Evolutionary conservation across 2,113 vertebrate species (phyloP).

Genomic region (Odontophorus gujanensis): DNA sequence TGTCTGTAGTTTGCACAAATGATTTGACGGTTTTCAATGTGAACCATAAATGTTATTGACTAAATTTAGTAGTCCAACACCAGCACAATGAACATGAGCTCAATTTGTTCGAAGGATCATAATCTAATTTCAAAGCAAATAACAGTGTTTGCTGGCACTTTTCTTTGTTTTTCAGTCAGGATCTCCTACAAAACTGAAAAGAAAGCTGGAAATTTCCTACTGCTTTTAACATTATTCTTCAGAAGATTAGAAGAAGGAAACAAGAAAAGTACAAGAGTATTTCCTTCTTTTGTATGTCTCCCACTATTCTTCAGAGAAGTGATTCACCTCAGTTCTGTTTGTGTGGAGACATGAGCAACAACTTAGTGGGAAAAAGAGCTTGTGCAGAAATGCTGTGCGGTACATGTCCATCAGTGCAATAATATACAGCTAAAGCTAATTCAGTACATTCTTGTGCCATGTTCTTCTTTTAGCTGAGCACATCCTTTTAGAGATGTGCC

Average conservation of each 20-base stretch:
- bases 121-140: not conserved
- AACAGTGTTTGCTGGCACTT: not conserved
- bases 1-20: not conserved
- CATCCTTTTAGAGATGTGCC: not conserved
- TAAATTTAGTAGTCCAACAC: not conserved
- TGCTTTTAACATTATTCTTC: not conserved
- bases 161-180: not conserved
- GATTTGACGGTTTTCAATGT: not conserved
- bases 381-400: rapidly evolving
- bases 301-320: not conserved
- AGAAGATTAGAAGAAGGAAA: not conserved
- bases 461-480: not conserved
- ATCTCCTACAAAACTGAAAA: not conserved
- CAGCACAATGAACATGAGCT: not conserved
- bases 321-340: not conserved
- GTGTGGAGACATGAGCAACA: not conserved
- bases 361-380: not conserved
- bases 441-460: not conserved
- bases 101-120: not conserved
- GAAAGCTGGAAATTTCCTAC: not conserved
- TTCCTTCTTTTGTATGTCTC: not conserved
- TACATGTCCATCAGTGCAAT: not conserved
- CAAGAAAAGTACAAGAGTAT: rapidly evolving
- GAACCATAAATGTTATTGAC: not conserved
- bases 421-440: not conserved